Conservation (phyloP, 1,140 invertebrate species). For the Monochamus saltuarius region DNA sequence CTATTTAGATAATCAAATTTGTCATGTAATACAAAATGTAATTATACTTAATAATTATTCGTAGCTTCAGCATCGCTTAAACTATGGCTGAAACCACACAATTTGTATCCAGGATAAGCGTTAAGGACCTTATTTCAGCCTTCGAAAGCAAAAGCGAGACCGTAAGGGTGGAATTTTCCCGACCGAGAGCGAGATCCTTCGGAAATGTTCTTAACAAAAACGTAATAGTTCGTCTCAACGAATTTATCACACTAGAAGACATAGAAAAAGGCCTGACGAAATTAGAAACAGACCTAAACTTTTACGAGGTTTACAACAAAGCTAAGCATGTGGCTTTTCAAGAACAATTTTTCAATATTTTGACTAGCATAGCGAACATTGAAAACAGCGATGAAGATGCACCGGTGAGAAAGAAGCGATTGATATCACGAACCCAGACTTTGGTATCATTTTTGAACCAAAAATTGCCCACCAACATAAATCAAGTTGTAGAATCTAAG, state of each 20-base stretch:
- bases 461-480: constrained; percentile 16
- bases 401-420: constrained; percentile 13
- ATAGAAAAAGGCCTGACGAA: constrained; percentile 29
- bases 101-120: neutral
- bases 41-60: no score
- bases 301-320: constrained; percentile 30
- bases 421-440: constrained; percentile 22
- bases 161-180: neutral
- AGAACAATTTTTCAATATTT: constrained; percentile 29
- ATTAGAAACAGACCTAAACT: constrained; percentile 24
- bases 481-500: neutral
- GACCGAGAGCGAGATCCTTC: constrained; percentile 24
- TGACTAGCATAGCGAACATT: constrained; percentile 26
- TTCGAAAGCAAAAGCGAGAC: neutral
- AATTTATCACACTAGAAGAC: constrained; percentile 19
- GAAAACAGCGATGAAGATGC: constrained; percentile 23
- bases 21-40: no score
- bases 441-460: constrained; percentile 22
- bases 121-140: neutral
- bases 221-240: constrained; percentile 12
- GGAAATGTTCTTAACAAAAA: constrained; percentile 27
- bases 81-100: neutral
- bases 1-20: no score
- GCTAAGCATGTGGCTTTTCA: constrained; percentile 31
- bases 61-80: no score